A percentile compares a stretch with the other conserved stretches of the same genome.
These are phyloP conservation scores for chimpanzee (Pan troglodytes) DNA, from an alignment of 2,113 vertebrate species.

Conservation along the genomic window NHGRI_mPanTro3-v2.1_pri NC_072403.2:77403501-77404000, in stretches of 20 bases:
- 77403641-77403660: not conserved
- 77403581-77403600: not conserved
- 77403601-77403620: not conserved
- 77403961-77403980: not conserved
- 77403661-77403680: not conserved
- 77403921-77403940: not conserved
- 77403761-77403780: not conserved
- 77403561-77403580: not conserved
- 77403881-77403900: not conserved
- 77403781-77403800: not conserved
- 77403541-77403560: not conserved
- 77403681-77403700: not conserved
- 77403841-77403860: not conserved
- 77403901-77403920: not conserved
- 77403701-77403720: not conserved
- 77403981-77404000: not conserved
- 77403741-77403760: not conserved
- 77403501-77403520: not conserved
- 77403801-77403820: not conserved
- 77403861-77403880: not conserved
- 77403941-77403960: not conserved
- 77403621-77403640: not conserved
- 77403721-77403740: not conserved
- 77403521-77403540: accelerated
- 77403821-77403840: not conserved